Evolutionary conservation across 2,113 vertebrate species (phyloP).

Genomic region (Willisornis vidua): DNA sequence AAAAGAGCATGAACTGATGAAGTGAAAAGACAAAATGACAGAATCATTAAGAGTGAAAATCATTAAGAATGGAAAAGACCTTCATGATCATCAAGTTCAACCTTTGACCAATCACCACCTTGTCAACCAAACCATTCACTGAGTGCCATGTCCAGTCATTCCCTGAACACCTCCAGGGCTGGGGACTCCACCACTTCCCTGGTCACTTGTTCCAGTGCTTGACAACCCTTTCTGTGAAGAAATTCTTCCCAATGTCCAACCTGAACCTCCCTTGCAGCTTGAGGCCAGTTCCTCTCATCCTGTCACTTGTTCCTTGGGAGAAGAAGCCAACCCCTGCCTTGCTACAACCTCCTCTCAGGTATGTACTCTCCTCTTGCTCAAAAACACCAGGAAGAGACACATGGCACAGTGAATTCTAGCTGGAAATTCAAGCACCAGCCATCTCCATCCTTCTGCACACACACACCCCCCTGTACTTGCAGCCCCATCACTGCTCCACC

Average conservation of each 20-base stretch:
- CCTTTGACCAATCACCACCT: background rate
- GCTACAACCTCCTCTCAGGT: background rate
- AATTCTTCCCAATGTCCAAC: background rate
- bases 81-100: background rate
- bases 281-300: background rate
- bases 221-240: background rate
- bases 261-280: background rate
- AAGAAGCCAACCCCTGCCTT: background rate
- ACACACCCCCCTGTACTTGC: fast-evolving
- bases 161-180: background rate
- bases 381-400: background rate
- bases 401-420: background rate
- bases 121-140: background rate
- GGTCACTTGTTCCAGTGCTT: background rate
- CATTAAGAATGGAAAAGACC: background rate
- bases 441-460: background rate
- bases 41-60: too few species aligned
- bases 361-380: background rate
- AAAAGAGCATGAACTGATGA: fast-evolving
- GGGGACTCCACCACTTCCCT: background rate
- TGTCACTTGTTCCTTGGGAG: background rate
- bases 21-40: background rate
- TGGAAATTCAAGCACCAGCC: background rate
- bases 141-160: background rate
- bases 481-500: background rate